Evolutionary conservation across 2,888 invertebrate genomes (phyloP).

Genomic region (Apodemia hepburni): DNA sequence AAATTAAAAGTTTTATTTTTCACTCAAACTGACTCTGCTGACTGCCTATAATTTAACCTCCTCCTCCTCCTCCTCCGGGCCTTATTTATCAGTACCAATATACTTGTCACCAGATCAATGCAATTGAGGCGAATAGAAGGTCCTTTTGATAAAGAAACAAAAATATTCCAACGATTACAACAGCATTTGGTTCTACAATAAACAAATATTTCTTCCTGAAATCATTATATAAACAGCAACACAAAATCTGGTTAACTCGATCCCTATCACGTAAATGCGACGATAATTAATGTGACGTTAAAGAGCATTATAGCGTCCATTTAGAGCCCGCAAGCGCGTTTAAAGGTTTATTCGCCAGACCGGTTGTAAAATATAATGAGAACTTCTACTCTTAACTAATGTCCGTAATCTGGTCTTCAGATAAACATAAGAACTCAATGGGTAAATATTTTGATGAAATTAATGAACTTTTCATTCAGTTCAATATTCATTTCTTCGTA

Average conservation of each 20-base stretch:
- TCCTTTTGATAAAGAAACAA: neutral
- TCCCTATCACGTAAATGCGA: constrained; percentile 33
- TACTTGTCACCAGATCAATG: too few species aligned
- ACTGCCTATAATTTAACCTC: too few species aligned
- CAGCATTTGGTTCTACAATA: neutral
- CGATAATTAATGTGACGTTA: constrained; percentile 44
- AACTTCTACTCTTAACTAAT: constrained; percentile 32
- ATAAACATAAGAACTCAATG: constrained; percentile 24
- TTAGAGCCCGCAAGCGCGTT: constrained; percentile 46
- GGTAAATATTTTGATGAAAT: constrained; percentile 7
- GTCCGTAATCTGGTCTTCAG: constrained; percentile 29
- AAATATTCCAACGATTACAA: neutral
- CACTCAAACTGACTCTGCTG: too few species aligned
- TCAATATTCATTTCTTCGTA: too few species aligned
- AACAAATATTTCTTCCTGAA: constrained; percentile 1
- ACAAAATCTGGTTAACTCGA: constrained; percentile 31
- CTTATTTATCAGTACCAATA: neutral
- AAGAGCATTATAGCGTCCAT: constrained; percentile 47
- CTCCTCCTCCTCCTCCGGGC: too few species aligned
- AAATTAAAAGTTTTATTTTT: too few species aligned
- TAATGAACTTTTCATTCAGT: constrained; percentile 17
- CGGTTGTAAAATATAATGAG: constrained; percentile 58
- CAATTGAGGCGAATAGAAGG: neutral
- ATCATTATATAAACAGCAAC: constrained; percentile 11
- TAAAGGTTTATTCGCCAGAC: constrained; percentile 46